Evolutionary conservation across 2,113 vertebrate genomes (phyloP).

Genomic region (Salvator merianae): DNA sequence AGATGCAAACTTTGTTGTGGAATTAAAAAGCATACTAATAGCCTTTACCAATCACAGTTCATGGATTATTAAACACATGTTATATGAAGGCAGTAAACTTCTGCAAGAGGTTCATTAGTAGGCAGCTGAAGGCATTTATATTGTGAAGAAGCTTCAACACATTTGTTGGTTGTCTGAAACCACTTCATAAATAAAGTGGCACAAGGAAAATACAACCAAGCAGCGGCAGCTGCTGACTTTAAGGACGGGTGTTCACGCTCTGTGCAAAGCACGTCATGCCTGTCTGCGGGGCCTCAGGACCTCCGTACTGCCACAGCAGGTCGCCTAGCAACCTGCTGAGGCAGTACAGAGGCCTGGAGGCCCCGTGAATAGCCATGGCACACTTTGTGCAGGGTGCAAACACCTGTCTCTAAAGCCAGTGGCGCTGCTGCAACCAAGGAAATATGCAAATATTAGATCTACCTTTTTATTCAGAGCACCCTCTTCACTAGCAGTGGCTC

Average conservation of each 20-base stretch:
- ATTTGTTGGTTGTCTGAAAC: neutral
- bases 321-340: neutral
- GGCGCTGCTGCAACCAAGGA: too few species aligned
- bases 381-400: neutral
- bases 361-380: too few species aligned
- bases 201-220: neutral
- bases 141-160: neutral
- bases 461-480: too few species aligned
- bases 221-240: neutral
- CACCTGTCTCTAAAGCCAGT: neutral
- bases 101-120: neutral
- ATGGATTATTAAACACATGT: conserved; percentile 18
- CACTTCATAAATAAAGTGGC: neutral
- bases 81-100: conserved; percentile 9
- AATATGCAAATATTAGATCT: too few species aligned
- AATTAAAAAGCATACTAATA: conserved; percentile 21
- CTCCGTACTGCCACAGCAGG: neutral
- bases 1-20: conserved; percentile 13
- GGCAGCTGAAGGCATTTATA: neutral
- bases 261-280: neutral
- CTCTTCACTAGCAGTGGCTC: too few species aligned
- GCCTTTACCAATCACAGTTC: conserved; percentile 15
- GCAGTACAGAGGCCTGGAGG: too few species aligned
- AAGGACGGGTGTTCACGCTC: too few species aligned
- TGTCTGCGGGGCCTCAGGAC: neutral